Base-by-base conservation (phyloP, 2,888 invertebrate genomes). In the Cistogaster globosa region DNA sequence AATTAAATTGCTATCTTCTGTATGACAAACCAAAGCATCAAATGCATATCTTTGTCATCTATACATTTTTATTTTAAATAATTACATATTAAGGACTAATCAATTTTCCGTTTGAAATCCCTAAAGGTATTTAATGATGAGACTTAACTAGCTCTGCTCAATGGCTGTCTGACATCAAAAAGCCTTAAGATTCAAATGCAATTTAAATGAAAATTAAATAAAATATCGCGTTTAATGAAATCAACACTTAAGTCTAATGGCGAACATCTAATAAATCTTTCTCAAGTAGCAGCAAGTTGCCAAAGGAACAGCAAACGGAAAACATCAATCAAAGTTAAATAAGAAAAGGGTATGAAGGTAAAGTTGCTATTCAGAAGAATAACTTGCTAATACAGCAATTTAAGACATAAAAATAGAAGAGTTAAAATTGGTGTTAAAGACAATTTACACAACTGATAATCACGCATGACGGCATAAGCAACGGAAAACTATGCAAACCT, bases 141-240 rank as follows among this genome's bases (percentile, higher is more conserved):
- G 84, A 84, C 80, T 62, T 55, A 62, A 77, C 51, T 69, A 55
- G 51, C 63, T 65, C 53, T 57, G 22, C 9, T 53, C 9, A 42
- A 32, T 18, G 68, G 18, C 45, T 60, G 51, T 38, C 20, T 12
- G 3, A 11, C 20, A 7, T 1, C 2, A 16, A 18, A 20, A 57
- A 53, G 67, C 62, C 68, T 62, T 65, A 74, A 82, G 75, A 80
- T 26, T 26, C 45, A 67, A 55, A 77, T 67, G 88, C 87, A 88
- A 90, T 90, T 90, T 89, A 60, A 72, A 74, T 88, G 87, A 87
- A 90, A 90, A 90, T 90, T 89, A 89, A 90, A 90, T 89, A 89
- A 89, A 89, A 90, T 88, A 85, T 89, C 87, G 88, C 89, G 87
- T 79, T 83, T 83, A 85, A 85, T 82, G 78, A 75, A 83, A 85